Evolutionary conservation across 2,888 invertebrate species (phyloP).

Genomic region (Anthophora plumipes): DNA sequence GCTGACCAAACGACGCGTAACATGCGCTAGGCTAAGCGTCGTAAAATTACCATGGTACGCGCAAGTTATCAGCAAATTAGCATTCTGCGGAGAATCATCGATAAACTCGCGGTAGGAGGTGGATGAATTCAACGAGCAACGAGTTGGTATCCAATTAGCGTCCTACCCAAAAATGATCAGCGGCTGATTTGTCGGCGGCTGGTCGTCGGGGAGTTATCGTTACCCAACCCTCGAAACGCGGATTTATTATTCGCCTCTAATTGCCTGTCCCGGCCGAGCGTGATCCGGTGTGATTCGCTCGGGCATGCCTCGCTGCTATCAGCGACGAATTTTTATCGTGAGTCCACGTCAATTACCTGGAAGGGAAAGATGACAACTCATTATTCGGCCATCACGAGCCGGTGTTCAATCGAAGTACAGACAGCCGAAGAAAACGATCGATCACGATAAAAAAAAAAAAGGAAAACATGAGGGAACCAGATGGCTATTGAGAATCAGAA

Average conservation of each 20-base stretch:
- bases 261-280: constrained; percentile 16
- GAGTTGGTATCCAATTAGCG: constrained; percentile 62
- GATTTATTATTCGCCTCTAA: constrained; percentile 53
- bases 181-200: constrained; percentile 42
- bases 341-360: constrained; percentile 18
- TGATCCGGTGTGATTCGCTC: no score
- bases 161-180: constrained; percentile 64
- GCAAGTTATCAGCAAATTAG: constrained; percentile 59
- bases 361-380: constrained; percentile 20
- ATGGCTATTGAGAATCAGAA: no score
- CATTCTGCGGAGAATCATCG: constrained; percentile 60
- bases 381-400: constrained; percentile 10
- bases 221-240: constrained; percentile 7
- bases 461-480: neutral
- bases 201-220: constrained; percentile 31
- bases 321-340: constrained; percentile 6
- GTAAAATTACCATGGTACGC: neutral
- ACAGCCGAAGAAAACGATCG: neutral
- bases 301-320: neutral
- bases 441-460: neutral
- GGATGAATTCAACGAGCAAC: neutral
- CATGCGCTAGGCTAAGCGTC: neutral
- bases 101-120: constrained; percentile 34
- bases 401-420: neutral
- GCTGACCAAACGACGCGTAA: neutral